These are phyloP conservation scores for Chrysolina oricalcia DNA, from an alignment of 2,888 invertebrate species.

Conservation along the genomic window DNA sequence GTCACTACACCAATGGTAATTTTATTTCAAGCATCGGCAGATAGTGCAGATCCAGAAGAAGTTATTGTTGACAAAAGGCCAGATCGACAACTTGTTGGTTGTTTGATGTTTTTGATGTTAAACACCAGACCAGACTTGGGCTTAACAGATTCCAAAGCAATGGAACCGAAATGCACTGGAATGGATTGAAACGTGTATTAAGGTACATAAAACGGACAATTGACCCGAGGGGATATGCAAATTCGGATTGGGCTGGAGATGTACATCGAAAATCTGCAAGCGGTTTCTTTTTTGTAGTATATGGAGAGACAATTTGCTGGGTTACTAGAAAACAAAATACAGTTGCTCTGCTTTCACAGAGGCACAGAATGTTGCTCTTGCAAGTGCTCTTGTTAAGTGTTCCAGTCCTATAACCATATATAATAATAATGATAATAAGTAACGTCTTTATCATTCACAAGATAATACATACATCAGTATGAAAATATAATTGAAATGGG, in stretches of 20 bases:
- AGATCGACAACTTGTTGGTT: too few species aligned
- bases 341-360: constrained; percentile 62
- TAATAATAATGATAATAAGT: too few species aligned
- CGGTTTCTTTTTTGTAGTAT: constrained; percentile 41
- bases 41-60: too few species aligned
- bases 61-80: too few species aligned
- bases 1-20: too few species aligned
- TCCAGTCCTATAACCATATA: too few species aligned
- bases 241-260: constrained; percentile 58
- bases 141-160: neutral
- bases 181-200: neutral
- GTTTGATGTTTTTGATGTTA: too few species aligned
- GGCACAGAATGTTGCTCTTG: constrained; percentile 62
- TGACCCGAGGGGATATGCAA: constrained; percentile 26
- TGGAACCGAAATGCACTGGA: neutral
- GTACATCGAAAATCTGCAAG: constrained; percentile 58
- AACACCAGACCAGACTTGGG: neutral
- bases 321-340: constrained; percentile 58
- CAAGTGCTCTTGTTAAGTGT: too few species aligned
- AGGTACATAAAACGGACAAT: neutral
- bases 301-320: constrained; percentile 59
- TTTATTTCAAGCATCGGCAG: too few species aligned
- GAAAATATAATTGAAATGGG: too few species aligned
- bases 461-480: too few species aligned
- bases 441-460: too few species aligned